Base-by-base conservation (phyloP, 2,888 invertebrate genomes). In the Troglohyphantes excavatus region DNA sequence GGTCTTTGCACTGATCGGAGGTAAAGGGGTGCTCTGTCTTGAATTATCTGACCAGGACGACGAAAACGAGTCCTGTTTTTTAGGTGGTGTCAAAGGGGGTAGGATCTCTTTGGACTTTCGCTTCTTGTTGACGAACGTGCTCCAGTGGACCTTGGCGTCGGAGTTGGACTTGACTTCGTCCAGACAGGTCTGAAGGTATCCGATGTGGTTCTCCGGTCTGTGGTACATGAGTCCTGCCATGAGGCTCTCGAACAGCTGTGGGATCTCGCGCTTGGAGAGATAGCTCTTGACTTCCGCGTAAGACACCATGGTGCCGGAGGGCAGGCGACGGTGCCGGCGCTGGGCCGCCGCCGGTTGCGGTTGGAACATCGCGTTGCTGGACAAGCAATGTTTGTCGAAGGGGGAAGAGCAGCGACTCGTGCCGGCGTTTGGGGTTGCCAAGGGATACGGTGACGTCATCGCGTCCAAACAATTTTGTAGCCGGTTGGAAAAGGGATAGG, bases 191-290 rank as follows among this genome's bases (percentile, higher is more conserved):
- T 88, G 91, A 2, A 91, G 83, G 19, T 84, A 91, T 43, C 79
- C 72, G 21, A 88, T 84, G 75, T 88, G 89, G 70, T 91, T 86
- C 6, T 89, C 91, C 0, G 91, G 91, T 21, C 91, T 65, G 81
- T 91, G 88, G 65, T 89, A 91, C 91, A 91, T 91, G 19, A 91
- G 88, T 43, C 91, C 91, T 19, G 89, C 91, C 91, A 91, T 91
- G 21, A 91, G 70, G 67, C 88, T 89, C 19, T 88, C 88, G 61
- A 91, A 91, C 17, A 91, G 76, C 23, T 91, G 88, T 7, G 91
- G 91, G 21, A 91, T 91, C 19, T 91, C 91, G 19, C 88, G 78
- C 81, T 84, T 84, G 39, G 91, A 84, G 13, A 91, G 82, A 68
- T 91, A 91, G 46, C 26, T 79, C 53, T 89, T 88, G 21, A 91